Evolutionary conservation across 2,888 invertebrate species (phyloP).

Genomic region (Ganaspis brasiliensis): DNA sequence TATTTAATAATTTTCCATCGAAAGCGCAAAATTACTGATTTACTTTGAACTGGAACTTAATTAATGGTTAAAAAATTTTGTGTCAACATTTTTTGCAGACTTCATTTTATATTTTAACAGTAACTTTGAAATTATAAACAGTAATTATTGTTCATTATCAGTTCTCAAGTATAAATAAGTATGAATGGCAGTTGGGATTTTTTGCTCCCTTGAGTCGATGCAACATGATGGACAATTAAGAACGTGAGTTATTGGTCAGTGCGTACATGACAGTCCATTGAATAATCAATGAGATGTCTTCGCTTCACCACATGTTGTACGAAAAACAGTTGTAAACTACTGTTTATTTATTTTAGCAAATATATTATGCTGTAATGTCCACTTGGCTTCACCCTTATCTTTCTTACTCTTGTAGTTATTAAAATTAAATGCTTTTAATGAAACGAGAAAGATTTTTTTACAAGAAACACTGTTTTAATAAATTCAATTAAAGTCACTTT

Average conservation of each 20-base stretch:
- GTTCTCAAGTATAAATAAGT: constrained; percentile 7
- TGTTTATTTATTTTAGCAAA: constrained; percentile 39
- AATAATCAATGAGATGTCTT: constrained; percentile 57
- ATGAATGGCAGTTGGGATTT: constrained; percentile 7
- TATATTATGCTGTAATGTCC: constrained; percentile 28
- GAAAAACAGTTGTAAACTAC: constrained; percentile 40
- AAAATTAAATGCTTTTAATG: background rate
- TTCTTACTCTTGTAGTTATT: constrained; percentile 6
- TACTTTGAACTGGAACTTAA: no score
- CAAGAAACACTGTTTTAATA: background rate
- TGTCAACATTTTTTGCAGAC: no score
- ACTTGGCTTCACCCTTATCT: constrained; percentile 9
- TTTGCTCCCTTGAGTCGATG: constrained; percentile 41
- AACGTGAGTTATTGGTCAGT: constrained; percentile 60
- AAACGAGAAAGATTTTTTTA: background rate
- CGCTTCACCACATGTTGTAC: constrained; percentile 33
- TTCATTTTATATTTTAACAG: no score
- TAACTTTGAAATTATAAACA: no score
- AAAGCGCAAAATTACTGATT: no score
- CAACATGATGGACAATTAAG: constrained; percentile 58
- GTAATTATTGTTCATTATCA: constrained; percentile 1
- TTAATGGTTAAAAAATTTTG: no score
- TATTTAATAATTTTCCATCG: no score
- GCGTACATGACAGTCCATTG: constrained; percentile 58
- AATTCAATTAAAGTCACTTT: no score